These are phyloP conservation scores for Brachypodius melanocephalos DNA, from an alignment of 2,113 vertebrate species.

Conservation along the genomic window DNA sequence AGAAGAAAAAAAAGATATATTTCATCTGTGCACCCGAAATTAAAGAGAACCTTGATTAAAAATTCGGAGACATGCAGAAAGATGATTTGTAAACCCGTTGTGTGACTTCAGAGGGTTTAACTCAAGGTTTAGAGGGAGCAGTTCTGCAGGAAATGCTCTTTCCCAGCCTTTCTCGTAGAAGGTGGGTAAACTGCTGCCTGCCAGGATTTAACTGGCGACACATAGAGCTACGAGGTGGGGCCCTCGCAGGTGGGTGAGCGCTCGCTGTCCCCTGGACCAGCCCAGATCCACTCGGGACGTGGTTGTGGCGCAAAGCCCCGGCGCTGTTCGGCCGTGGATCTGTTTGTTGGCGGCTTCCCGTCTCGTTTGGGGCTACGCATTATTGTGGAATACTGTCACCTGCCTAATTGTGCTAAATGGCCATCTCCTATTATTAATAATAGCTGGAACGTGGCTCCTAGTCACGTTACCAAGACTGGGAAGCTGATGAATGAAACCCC, in stretches of 20 bases:
- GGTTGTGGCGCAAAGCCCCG: background rate
- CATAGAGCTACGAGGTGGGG: background rate
- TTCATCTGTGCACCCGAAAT: background rate
- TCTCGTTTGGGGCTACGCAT: conserved; percentile 32
- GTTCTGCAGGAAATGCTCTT: background rate
- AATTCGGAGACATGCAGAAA: fast-evolving
- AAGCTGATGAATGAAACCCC: conserved; percentile 81
- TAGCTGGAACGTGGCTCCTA: conserved; percentile 75
- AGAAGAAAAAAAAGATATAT: background rate
- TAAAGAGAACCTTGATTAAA: background rate
- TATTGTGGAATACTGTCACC: conserved; percentile 84
- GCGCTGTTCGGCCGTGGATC: background rate
- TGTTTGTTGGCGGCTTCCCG: conserved; percentile 33
- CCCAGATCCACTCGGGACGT: background rate
- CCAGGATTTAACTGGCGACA: background rate
- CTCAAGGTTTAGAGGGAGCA: background rate
- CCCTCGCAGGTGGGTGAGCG: background rate
- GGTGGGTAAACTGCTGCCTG: background rate
- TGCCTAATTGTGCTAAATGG: conserved; percentile 85
- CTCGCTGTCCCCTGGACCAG: background rate
- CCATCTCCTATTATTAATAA: conserved; percentile 85
- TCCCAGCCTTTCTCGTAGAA: background rate
- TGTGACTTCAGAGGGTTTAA: background rate
- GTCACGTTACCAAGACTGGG: conserved; percentile 67
- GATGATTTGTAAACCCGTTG: background rate